Evolutionary conservation across 2,888 invertebrate species (phyloP).

Genomic region (Eubasilissa splendida): DNA sequence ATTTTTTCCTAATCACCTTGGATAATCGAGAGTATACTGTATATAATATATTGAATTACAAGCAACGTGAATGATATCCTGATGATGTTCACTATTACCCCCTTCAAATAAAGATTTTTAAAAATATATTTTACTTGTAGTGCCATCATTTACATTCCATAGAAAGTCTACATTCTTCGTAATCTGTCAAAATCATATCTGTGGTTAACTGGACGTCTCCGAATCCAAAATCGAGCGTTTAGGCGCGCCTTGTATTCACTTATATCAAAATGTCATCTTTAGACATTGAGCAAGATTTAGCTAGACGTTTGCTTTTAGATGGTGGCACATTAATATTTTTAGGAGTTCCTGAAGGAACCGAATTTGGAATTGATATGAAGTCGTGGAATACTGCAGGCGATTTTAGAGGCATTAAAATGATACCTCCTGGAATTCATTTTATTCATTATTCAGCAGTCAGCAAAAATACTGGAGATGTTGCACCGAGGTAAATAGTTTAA

Average conservation of each 20-base stretch:
- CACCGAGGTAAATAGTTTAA: slow-evolving; percentile 73
- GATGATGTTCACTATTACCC: no score
- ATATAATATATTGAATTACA: no score
- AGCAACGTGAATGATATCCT: no score
- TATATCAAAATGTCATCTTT: slow-evolving; percentile 53
- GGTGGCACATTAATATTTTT: slow-evolving; percentile 89
- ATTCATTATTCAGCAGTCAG: slow-evolving; percentile 87
- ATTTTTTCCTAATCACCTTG: no score
- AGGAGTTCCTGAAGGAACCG: slow-evolving; percentile 90
- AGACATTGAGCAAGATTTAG: slow-evolving; percentile 83
- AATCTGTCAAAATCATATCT: neutral
- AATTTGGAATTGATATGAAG: slow-evolving; percentile 96
- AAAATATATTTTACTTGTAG: no score
- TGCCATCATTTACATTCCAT: neutral
- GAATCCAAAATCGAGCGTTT: neutral
- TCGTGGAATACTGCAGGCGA: slow-evolving; percentile 92
- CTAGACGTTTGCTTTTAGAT: slow-evolving; percentile 82
- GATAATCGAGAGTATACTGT: no score
- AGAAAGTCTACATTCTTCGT: slow-evolving; percentile 2
- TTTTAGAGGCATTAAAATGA: slow-evolving; percentile 98
- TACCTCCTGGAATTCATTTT: slow-evolving; percentile 96
- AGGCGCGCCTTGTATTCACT: neutral
- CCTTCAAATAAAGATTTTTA: no score
- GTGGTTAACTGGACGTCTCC: neutral
- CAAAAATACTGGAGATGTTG: slow-evolving; percentile 75